Evolutionary conservation across 2,113 vertebrate species (phyloP), one percentile per base, ranked within the genome.

Genomic region (Lontra canadensis): DNA sequence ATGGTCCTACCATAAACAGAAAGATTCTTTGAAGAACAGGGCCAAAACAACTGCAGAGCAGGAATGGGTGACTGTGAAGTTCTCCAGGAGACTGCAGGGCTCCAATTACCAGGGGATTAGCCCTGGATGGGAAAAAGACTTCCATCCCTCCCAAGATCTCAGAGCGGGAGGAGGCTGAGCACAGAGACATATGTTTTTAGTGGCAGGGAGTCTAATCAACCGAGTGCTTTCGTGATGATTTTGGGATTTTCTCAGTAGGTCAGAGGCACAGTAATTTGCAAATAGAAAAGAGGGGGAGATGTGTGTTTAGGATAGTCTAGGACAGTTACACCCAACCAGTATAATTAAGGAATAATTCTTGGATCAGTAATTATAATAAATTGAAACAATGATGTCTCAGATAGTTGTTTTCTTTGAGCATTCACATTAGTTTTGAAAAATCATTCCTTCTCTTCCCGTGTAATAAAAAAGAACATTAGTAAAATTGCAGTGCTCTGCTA

Each of bases 381-480:
- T 49, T 61, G 49, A 95, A 92, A 78, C 17, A 80, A 42, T 1
- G 8, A 36, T 59, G 29, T 85, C 65, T 55, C 65, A 29, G 36
- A 84, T 13, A 59, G 1, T 61, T 82, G 42, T 47, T 42, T 69
- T 44, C 90, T 91, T 84, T 17, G 3, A 42, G 36, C 82, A 97
- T 69, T 96, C n/a, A 31, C 55, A 55, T 95, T 82, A 80, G 88
- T 86, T 82, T 90, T 89, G 39, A 74, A 95, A 98, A 97, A 92
- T 49, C 2, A 82, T 73, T 96, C 95, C 87, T 89, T 25, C 20
- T 94, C 47, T 90, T 96, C n/a, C 73, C 76, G 34, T 96, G 39
- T 93, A 97, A 95, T 47, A 79, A 71, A 82, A 97, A 95, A 84
- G 7, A 96, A 96, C 74, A 95, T 98, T 97, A 96, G 67, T 86